phyloP scores from a whole-genome alignment of 2,113 vertebrate species.

The Platysteira castanea region DNA sequence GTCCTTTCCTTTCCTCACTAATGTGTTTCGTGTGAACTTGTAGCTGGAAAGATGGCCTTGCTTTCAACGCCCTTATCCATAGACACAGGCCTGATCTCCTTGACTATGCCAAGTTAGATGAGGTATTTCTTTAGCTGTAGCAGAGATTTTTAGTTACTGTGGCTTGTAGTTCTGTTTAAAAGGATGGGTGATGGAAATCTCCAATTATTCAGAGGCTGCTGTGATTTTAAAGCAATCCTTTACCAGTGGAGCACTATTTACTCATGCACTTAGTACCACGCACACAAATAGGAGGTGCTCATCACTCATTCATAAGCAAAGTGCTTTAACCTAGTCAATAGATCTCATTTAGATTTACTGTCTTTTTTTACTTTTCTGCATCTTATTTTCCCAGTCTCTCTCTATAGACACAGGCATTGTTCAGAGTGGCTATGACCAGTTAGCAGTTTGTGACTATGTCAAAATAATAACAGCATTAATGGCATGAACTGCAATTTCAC shows the following conservation, averaged over 20 bases:
- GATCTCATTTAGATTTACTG: not conserved
- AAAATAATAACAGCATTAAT: not conserved
- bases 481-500: not conserved
- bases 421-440: not conserved
- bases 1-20: constrained; percentile 38
- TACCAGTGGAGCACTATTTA: not conserved
- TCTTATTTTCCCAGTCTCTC: not conserved
- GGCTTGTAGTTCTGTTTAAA: constrained; percentile 66
- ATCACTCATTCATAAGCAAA: constrained; percentile 16
- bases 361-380: not conserved
- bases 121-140: constrained; percentile 47
- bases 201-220: not conserved
- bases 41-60: constrained; percentile 60
- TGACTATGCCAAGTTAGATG: constrained; percentile 60
- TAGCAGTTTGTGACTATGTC: not conserved
- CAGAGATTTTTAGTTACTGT: not conserved
- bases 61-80: constrained; percentile 64
- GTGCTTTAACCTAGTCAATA: not conserved
- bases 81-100: constrained; percentile 66
- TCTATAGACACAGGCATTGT: not conserved
- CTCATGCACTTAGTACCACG: not conserved
- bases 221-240: not conserved
- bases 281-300: not conserved
- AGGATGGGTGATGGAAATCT: constrained; percentile 56
- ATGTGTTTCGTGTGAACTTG: constrained; percentile 33